Conservation (phyloP, 2,888 invertebrate genomes). For the Melieria omissa region DNA sequence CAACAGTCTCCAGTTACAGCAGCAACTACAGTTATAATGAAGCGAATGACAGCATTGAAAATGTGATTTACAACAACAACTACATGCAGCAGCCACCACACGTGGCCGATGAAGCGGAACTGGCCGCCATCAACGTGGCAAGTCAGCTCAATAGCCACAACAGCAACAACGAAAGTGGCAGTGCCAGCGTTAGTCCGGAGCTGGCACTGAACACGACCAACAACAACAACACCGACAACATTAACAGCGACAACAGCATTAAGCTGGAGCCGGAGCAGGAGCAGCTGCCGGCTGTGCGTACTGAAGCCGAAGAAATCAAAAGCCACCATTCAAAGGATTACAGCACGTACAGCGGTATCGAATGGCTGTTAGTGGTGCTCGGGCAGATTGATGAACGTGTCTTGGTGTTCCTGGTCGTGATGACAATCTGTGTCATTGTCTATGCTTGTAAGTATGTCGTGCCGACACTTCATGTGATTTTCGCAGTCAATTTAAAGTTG, state of each 20-base stretch:
- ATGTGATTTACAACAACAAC: conserved; percentile 15
- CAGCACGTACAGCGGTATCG: conserved; percentile 24
- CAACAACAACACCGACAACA: background rate
- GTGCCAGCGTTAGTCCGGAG: background rate
- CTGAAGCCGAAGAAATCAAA: conserved; percentile 17
- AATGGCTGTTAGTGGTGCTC: conserved; percentile 49
- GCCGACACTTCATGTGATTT: too few species aligned
- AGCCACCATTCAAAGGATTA: background rate
- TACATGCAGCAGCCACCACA: conserved; percentile 12
- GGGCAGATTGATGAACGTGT: conserved; percentile 61
- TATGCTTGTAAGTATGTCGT: conserved; percentile 69
- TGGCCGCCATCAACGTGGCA: background rate
- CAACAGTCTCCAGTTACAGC: background rate
- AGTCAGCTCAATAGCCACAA: background rate
- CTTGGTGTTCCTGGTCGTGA: conserved; percentile 61
- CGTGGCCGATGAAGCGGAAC: conserved; percentile 13
- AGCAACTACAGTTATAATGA: background rate
- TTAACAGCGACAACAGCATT: conserved; percentile 12
- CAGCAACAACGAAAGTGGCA: background rate
- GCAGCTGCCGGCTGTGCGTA: conserved; percentile 7
- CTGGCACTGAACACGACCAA: background rate
- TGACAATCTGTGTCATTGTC: conserved; percentile 69
- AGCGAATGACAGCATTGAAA: conserved; percentile 11
- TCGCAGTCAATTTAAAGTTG: too few species aligned
- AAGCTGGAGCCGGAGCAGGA: conserved; percentile 5